These are phyloP conservation scores for Zophobas atratus DNA, from an alignment of 1,140 invertebrate species.

Conservation along the genomic window DNA sequence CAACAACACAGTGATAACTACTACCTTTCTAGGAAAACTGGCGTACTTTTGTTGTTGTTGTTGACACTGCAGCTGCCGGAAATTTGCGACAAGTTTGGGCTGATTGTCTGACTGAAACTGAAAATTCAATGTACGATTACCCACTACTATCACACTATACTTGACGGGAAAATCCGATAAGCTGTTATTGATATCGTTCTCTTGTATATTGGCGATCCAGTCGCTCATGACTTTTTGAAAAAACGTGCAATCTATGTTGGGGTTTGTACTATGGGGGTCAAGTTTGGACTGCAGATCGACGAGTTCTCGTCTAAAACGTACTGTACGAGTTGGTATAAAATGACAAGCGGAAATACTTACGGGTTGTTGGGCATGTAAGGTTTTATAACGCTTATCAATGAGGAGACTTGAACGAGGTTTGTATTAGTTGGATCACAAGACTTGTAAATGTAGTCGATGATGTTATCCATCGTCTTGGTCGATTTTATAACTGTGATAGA, in stretches of 20 bases:
- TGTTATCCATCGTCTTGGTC: not conserved
- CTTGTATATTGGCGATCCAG: slow-evolving; percentile 54
- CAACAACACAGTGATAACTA: not conserved
- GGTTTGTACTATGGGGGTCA: slow-evolving; percentile 52
- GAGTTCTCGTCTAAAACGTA: slow-evolving; percentile 53
- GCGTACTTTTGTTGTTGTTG: slow-evolving; percentile 19
- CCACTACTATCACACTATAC: not conserved
- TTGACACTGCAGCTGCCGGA: not conserved
- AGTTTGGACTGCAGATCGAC: slow-evolving; percentile 51
- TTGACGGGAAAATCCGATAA: slow-evolving; percentile 6
- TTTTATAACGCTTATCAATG: slow-evolving; percentile 55
- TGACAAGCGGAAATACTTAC: slow-evolving; percentile 49
- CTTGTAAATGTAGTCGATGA: slow-evolving; percentile 39
- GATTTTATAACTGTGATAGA: too few relatives aligned
- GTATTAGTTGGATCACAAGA: slow-evolving; percentile 54
- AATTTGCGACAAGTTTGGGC: not conserved
- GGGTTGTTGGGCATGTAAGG: slow-evolving; percentile 55
- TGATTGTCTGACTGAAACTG: not conserved
- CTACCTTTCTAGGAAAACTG: not conserved
- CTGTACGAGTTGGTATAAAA: not conserved
- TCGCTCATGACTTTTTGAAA: slow-evolving; percentile 53
- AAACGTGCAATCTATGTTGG: slow-evolving; percentile 40
- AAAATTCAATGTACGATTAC: not conserved
- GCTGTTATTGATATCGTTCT: slow-evolving; percentile 29
- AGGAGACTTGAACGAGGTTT: slow-evolving; percentile 51